phyloP scores from a whole-genome alignment of 2,888 invertebrate genomes.

The Amphipoea lucens region DNA sequence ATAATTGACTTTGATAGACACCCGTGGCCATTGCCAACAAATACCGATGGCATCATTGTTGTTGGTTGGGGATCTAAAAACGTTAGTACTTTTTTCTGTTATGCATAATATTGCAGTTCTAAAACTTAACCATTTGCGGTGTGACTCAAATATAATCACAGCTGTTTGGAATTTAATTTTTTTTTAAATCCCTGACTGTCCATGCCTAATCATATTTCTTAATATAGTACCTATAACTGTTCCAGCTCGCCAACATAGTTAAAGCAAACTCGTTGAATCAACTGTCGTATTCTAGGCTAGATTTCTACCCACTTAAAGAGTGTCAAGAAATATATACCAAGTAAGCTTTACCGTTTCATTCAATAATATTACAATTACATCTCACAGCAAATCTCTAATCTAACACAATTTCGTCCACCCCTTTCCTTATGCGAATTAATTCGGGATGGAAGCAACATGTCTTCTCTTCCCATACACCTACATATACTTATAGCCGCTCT shows the following conservation, averaged over 20 bases:
- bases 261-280: slow-evolving; percentile 69
- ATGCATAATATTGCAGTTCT: neutral
- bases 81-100: slow-evolving; percentile 67
- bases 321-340: slow-evolving; percentile 80
- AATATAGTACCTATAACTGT: neutral
- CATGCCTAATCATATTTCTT: neutral
- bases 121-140: neutral
- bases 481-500: neutral
- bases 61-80: slow-evolving; percentile 82
- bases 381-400: neutral
- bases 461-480: neutral
- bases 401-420: neutral
- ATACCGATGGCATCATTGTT: slow-evolving; percentile 76
- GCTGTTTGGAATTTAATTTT: neutral
- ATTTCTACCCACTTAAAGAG: slow-evolving; percentile 76
- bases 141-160: neutral
- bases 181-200: neutral
- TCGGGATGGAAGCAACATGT: no score
- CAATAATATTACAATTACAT: neutral
- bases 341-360: slow-evolving; percentile 47
- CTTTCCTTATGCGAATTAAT: neutral
- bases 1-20: slow-evolving; percentile 78
- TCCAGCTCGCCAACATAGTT: slow-evolving; percentile 71
- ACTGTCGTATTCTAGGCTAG: slow-evolving; percentile 74
- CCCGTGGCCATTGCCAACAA: slow-evolving; percentile 67